A percentile compares a stretch with the other conserved stretches of the same genome.
Evolutionary conservation across 2,113 vertebrate genomes (phyloP).

Genomic region (Ailuropoda melanoleuca): DNA sequence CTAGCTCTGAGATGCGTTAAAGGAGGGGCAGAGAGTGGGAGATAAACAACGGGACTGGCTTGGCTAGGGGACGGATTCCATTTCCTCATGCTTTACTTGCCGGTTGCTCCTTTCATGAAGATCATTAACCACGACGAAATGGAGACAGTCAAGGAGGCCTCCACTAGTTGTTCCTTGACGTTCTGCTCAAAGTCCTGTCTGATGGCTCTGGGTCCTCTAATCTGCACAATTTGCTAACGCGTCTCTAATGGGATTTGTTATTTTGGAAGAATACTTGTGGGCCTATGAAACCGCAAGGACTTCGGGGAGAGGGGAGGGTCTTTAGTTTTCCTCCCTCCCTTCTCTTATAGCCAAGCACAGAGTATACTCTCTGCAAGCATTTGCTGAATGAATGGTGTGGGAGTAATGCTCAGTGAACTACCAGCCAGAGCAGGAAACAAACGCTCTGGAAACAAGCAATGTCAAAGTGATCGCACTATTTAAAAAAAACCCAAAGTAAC

Average conservation of each 20-base stretch:
- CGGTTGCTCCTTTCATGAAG: background rate
- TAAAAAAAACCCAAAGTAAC: background rate
- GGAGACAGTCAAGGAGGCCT: background rate
- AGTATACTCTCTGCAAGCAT: background rate
- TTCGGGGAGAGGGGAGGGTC: background rate
- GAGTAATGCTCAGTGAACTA: background rate
- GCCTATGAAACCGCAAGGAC: background rate
- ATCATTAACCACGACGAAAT: background rate
- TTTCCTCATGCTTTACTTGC: background rate
- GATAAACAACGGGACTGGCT: background rate
- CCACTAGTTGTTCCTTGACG: background rate
- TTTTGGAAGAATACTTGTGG: background rate
- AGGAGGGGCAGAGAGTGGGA: background rate
- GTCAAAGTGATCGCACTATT: background rate
- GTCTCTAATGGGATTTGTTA: background rate
- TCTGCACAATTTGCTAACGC: background rate
- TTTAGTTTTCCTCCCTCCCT: background rate
- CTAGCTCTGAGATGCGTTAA: background rate
- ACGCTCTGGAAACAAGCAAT: background rate
- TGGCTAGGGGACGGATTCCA: background rate
- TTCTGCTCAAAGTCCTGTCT: background rate
- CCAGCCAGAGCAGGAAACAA: constrained; percentile 14
- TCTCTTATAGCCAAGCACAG: background rate
- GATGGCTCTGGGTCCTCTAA: background rate
- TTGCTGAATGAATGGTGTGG: constrained; percentile 34